Conservation (phyloP, 2,797 vertebrate species). For the Enteromius paludinosus region DNA sequence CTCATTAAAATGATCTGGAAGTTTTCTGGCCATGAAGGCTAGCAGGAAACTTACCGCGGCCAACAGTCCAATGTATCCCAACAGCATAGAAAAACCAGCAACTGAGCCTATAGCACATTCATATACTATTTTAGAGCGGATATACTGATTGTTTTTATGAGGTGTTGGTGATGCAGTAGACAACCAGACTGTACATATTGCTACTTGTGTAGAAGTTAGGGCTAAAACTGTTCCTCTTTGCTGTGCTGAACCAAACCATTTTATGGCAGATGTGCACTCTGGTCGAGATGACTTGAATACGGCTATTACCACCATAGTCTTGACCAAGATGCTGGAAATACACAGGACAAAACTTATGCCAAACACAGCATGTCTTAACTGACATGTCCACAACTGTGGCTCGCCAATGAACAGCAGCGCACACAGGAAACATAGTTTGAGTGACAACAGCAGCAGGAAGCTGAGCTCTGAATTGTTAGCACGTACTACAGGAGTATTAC, state of each 20-base stretch:
- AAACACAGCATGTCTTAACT: slow-evolving; percentile 54
- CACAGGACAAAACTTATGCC: slow-evolving; percentile 61
- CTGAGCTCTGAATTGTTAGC: slow-evolving; percentile 56
- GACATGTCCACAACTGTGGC: slow-evolving; percentile 56
- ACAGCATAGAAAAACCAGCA: slow-evolving; percentile 68
- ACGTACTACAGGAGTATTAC: slow-evolving; percentile 50
- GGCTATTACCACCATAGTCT: slow-evolving; percentile 74
- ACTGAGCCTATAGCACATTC: slow-evolving; percentile 70
- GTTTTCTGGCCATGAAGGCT: slow-evolving; percentile 76
- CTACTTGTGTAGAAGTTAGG: slow-evolving; percentile 62
- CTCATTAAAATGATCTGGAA: slow-evolving; percentile 79
- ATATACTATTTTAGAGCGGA: slow-evolving; percentile 71
- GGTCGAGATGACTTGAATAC: slow-evolving; percentile 68
- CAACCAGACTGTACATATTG: slow-evolving; percentile 69
- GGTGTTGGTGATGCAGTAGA: slow-evolving; percentile 46
- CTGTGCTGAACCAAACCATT: slow-evolving; percentile 70
- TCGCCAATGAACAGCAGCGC: slow-evolving; percentile 1
- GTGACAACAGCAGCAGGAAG: slow-evolving; percentile 51
- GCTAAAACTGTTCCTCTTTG: slow-evolving; percentile 73
- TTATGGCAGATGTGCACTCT: slow-evolving; percentile 63
- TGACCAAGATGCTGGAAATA: slow-evolving; percentile 62
- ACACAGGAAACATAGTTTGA: slow-evolving; percentile 48
- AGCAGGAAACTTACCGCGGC: slow-evolving; percentile 72
- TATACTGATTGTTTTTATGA: slow-evolving; percentile 69
- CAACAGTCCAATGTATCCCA: slow-evolving; percentile 77